Evolutionary conservation across 2,888 invertebrate species (phyloP).

Genomic region (Crocallis elinguaria): DNA sequence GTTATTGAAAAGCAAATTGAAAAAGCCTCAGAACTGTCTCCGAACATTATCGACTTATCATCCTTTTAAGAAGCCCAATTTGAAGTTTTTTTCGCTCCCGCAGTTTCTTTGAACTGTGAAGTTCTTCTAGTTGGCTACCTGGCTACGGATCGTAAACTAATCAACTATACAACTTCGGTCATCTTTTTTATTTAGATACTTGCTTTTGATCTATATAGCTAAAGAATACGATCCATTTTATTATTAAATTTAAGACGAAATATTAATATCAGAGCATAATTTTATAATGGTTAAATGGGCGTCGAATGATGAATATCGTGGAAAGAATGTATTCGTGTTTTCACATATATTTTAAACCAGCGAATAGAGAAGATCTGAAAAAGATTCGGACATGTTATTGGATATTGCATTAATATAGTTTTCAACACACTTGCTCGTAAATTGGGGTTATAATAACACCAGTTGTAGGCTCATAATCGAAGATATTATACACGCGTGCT

Average conservation of each 20-base stretch:
- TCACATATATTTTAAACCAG: too few relatives aligned
- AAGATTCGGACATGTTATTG: too few relatives aligned
- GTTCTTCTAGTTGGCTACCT: conserved; percentile 37
- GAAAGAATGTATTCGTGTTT: too few relatives aligned
- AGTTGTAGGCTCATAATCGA: too few relatives aligned
- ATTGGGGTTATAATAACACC: too few relatives aligned
- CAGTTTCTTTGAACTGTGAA: conserved; percentile 36
- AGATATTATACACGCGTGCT: too few relatives aligned
- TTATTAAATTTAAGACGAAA: not conserved
- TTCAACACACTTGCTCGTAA: too few relatives aligned
- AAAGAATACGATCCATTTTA: not conserved
- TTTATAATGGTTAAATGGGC: too few relatives aligned
- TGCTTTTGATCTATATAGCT: conserved; percentile 3
- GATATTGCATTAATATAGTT: too few relatives aligned
- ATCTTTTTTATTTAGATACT: conserved; percentile 2
- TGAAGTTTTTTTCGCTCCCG: conserved; percentile 24
- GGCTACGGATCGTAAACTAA: conserved; percentile 44
- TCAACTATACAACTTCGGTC: conserved; percentile 40
- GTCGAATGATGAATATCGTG: too few relatives aligned
- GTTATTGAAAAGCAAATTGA: conserved; percentile 15
- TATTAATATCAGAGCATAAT: too few relatives aligned
- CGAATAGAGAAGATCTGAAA: too few relatives aligned
- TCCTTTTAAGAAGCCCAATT: conserved; percentile 26
- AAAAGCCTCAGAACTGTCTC: conserved; percentile 23
- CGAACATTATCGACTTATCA: conserved; percentile 33